These are phyloP conservation scores for Falcunculus frontatus DNA, from an alignment of 2,113 vertebrate genomes.

Conservation along the genomic window DNA sequence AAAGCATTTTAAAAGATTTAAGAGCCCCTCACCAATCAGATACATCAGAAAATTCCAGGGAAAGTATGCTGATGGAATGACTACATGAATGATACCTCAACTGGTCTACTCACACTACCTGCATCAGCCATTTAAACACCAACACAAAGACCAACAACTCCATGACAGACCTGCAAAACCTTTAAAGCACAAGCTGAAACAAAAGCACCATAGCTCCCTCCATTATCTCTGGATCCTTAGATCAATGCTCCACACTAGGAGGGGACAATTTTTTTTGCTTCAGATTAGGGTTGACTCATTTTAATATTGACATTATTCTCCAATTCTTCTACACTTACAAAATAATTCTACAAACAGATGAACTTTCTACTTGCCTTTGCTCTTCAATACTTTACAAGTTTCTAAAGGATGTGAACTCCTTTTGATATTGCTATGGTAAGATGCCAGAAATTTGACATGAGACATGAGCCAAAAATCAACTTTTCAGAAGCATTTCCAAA, in stretches of 20 bases:
- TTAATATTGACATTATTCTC: background rate
- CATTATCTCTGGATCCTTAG: background rate
- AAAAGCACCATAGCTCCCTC: background rate
- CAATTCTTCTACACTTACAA: background rate
- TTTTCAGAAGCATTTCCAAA: constrained; percentile 63
- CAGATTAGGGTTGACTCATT: background rate
- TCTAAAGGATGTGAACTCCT: constrained; percentile 1
- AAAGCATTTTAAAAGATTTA: background rate
- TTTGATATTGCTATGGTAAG: background rate
- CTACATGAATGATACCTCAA: background rate
- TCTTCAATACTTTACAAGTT: background rate
- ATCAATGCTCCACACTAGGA: background rate
- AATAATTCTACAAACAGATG: background rate
- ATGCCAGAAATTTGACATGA: constrained; percentile 33
- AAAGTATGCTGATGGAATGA: background rate
- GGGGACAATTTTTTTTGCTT: background rate
- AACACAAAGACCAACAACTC: background rate
- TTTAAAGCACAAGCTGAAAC: background rate
- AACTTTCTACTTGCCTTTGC: background rate
- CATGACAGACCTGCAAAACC: background rate
- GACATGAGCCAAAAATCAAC: constrained; percentile 21
- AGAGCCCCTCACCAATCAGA: background rate
- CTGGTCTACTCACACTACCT: background rate
- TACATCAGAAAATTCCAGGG: background rate
- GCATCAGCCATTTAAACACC: background rate